Percentiles rank a stretch among this genome's conserved stretches.
Conservation (phyloP, 37 sponge, comb jelly and placozoan species). For the Axinella damicornis region DNA sequence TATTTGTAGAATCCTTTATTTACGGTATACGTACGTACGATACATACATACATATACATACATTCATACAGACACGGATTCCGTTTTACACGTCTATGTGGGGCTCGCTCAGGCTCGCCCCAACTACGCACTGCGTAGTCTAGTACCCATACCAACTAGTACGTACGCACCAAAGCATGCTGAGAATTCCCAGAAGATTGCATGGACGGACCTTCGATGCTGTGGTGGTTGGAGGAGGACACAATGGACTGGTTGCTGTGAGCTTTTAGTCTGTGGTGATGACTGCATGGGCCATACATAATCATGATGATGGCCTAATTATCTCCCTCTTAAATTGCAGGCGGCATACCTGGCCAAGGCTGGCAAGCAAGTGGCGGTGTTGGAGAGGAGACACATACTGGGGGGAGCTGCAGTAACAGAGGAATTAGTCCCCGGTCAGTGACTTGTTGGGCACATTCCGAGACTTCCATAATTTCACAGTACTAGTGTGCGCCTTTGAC, state of each 20-base stretch:
- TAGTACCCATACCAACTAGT: too few species aligned
- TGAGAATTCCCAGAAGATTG: conserved; percentile 20
- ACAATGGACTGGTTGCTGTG: conserved; percentile 98
- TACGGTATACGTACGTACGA: too few species aligned
- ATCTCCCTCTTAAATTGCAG: conserved; percentile 41
- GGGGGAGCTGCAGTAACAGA: conserved; percentile 99
- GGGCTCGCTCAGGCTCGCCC: too few species aligned
- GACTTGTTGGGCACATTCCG: background rate
- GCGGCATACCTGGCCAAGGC: conserved; percentile 92
- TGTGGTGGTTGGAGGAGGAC: conserved; percentile 89
- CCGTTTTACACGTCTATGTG: too few species aligned
- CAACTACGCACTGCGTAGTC: too few species aligned
- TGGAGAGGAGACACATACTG: conserved; percentile 89
- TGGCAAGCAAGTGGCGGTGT: conserved; percentile 81
- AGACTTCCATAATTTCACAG: too few species aligned
- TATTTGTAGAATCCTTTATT: too few species aligned
- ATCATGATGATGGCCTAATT: background rate
- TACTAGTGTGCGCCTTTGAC: too few species aligned
- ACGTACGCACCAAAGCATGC: background rate
- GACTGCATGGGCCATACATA: too few species aligned
- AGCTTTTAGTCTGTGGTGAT: conserved; percentile 20
- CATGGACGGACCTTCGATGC: conserved; percentile 72
- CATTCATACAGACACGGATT: too few species aligned
- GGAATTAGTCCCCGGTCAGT: conserved; percentile 91
- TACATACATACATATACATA: too few species aligned